A percentile compares a stretch with the other conserved stretches of the same genome.
phyloP scores from a whole-genome alignment of 2,888 invertebrate genomes.

The Euzophera pinguis region DNA sequence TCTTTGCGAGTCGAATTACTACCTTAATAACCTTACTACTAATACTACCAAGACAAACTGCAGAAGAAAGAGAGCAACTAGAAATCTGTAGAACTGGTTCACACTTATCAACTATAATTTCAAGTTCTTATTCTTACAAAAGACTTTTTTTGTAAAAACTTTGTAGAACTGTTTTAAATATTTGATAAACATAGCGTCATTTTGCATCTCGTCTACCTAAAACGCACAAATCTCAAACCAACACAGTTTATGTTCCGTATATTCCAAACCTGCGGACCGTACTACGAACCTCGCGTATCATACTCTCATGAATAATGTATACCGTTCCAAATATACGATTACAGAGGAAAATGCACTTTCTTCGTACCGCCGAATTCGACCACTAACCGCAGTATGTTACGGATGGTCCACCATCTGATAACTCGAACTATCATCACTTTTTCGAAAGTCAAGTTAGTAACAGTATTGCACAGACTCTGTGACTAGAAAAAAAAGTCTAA shows the following conservation, averaged over 20 bases:
- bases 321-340: slow-evolving; percentile 71
- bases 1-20: too few relatives aligned
- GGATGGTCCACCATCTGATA: neutral
- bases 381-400: slow-evolving; percentile 18
- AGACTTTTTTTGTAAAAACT: too few relatives aligned
- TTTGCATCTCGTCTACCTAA: neutral
- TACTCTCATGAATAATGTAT: slow-evolving; percentile 72
- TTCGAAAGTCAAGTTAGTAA: neutral
- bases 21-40: too few relatives aligned
- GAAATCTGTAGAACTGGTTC: too few relatives aligned
- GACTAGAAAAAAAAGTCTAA: too few relatives aligned
- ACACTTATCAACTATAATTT: too few relatives aligned
- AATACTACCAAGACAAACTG: too few relatives aligned
- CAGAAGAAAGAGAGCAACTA: too few relatives aligned
- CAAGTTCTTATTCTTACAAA: too few relatives aligned
- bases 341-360: slow-evolving; percentile 74
- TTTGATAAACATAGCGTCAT: neutral
- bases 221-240: slow-evolving; percentile 21
- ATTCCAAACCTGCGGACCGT: slow-evolving; percentile 35
- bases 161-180: too few relatives aligned
- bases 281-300: slow-evolving; percentile 61
- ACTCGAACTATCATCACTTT: neutral
- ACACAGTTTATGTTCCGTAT: slow-evolving; percentile 15
- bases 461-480: too few relatives aligned
- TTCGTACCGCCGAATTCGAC: slow-evolving; percentile 47